These are phyloP conservation scores for Pitangus sulphuratus DNA, from an alignment of 2,797 vertebrate genomes.

Conservation along the genomic window DNA sequence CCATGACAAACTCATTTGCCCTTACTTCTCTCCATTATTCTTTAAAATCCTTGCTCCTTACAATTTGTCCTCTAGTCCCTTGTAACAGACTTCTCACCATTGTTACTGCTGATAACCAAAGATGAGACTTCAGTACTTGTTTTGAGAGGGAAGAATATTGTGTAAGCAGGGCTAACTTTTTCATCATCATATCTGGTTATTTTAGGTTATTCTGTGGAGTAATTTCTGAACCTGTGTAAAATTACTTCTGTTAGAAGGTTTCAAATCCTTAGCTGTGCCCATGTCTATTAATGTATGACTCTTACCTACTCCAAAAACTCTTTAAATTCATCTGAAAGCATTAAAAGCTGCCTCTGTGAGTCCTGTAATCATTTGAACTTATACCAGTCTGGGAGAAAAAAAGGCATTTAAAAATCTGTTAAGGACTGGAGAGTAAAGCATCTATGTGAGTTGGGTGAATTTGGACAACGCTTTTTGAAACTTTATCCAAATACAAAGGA, in stretches of 20 bases:
- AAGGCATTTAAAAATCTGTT: background rate
- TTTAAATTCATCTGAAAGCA: background rate
- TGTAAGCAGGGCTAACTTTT: background rate
- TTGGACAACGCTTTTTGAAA: background rate
- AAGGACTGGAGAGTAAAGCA: background rate
- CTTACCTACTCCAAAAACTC: background rate
- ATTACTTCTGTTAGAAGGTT: background rate
- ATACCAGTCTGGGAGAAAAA: background rate
- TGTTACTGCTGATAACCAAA: background rate
- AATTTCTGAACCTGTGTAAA: background rate
- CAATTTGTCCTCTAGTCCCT: background rate
- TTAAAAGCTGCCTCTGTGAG: background rate
- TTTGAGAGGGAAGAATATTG: background rate
- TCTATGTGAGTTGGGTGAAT: background rate
- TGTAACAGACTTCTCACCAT: background rate
- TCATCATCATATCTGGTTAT: background rate
- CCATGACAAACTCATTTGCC: background rate
- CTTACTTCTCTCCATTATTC: background rate
- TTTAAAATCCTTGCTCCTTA: background rate
- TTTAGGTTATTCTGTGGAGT: background rate
- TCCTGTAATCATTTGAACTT: background rate
- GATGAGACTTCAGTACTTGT: background rate
- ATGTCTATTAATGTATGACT: background rate
- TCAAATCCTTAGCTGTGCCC: background rate
- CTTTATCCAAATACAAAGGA: background rate